Percentiles rank a stretch among this genome's conserved stretches.
Conservation (phyloP, 2,888 invertebrate genomes). For the Drosophila putrida region DNA sequence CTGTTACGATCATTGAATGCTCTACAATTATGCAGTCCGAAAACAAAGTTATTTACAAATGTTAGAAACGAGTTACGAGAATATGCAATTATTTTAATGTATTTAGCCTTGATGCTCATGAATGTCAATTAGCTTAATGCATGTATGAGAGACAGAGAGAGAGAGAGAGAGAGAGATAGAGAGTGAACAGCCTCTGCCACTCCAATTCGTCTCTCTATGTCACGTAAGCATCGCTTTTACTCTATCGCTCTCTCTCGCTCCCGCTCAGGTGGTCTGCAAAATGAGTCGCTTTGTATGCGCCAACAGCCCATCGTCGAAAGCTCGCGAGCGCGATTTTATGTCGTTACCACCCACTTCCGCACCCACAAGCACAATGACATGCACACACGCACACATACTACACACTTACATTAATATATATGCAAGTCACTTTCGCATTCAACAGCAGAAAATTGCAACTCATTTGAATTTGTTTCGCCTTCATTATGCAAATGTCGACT, state of each 20-base stretch:
- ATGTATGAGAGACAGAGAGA: slow-evolving; percentile 26
- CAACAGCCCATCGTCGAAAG: slow-evolving; percentile 58
- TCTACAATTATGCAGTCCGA: slow-evolving; percentile 49
- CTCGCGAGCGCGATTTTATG: slow-evolving; percentile 47
- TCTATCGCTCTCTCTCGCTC: background rate
- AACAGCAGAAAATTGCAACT: slow-evolving; percentile 68
- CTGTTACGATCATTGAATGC: slow-evolving; percentile 49
- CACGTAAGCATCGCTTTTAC: slow-evolving; percentile 1
- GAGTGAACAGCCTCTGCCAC: slow-evolving; percentile 12
- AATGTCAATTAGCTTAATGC: slow-evolving; percentile 75
- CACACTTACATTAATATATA: background rate
- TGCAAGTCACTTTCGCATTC: slow-evolving; percentile 59
- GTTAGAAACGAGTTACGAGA: slow-evolving; percentile 54
- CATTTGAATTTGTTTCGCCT: slow-evolving; percentile 71
- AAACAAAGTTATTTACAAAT: slow-evolving; percentile 35
- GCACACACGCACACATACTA: slow-evolving; percentile 17
- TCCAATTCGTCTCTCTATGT: background rate
- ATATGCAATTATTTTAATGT: slow-evolving; percentile 81
- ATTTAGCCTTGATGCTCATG: slow-evolving; percentile 78
- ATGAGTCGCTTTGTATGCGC: slow-evolving; percentile 77
- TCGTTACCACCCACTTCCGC: slow-evolving; percentile 62
- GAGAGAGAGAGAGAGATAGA: slow-evolving; percentile 11
- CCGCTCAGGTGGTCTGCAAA: slow-evolving; percentile 45
- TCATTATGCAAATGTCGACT: slow-evolving; percentile 70
- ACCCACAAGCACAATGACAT: slow-evolving; percentile 41